phyloP scores from a whole-genome alignment of 2,797 vertebrate species.

The Sebastes oblongus region DNA sequence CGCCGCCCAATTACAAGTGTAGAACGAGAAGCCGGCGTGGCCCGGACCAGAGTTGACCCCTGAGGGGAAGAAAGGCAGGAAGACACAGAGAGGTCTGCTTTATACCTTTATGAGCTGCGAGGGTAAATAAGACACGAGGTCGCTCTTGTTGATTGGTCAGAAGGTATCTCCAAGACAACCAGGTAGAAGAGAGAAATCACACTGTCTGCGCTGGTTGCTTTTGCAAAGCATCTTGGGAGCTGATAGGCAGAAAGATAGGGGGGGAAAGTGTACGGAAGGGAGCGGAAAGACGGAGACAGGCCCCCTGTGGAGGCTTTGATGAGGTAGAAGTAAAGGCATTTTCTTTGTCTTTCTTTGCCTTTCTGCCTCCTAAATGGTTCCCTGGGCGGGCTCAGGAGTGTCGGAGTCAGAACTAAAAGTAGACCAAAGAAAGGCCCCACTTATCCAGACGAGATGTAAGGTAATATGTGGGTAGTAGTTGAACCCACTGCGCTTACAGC shows the following conservation, averaged over 20 bases:
- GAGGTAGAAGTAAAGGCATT: conserved; percentile 32
- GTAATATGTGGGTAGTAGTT: conserved; percentile 28
- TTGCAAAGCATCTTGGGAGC: conserved; percentile 40
- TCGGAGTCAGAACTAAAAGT: conserved; percentile 40
- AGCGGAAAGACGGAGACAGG: conserved; percentile 21
- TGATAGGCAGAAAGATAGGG: conserved; percentile 7
- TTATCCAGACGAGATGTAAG: conserved; percentile 47
- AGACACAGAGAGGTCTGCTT: neutral
- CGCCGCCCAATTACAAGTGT: conserved; percentile 61
- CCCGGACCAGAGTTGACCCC: conserved; percentile 21
- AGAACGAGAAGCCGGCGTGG: conserved; percentile 17
- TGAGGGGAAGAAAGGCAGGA: conserved; percentile 2
- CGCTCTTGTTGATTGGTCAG: conserved; percentile 43
- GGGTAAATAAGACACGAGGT: conserved; percentile 24
- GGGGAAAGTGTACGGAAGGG: neutral
- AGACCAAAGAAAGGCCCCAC: conserved; percentile 37
- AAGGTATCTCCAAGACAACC: conserved; percentile 45
- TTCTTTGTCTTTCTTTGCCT: conserved; percentile 47
- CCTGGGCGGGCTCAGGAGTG: conserved; percentile 42
- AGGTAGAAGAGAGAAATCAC: conserved; percentile 28
- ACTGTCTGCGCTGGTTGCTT: conserved; percentile 29
- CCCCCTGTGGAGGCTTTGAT: conserved; percentile 43
- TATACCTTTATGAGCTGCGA: conserved; percentile 12
- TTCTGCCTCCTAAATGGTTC: conserved; percentile 60
- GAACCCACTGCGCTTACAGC: neutral